These are phyloP conservation scores for Mungos mungo DNA, from an alignment of 2,113 vertebrate species.

Conservation along the genomic window DNA sequence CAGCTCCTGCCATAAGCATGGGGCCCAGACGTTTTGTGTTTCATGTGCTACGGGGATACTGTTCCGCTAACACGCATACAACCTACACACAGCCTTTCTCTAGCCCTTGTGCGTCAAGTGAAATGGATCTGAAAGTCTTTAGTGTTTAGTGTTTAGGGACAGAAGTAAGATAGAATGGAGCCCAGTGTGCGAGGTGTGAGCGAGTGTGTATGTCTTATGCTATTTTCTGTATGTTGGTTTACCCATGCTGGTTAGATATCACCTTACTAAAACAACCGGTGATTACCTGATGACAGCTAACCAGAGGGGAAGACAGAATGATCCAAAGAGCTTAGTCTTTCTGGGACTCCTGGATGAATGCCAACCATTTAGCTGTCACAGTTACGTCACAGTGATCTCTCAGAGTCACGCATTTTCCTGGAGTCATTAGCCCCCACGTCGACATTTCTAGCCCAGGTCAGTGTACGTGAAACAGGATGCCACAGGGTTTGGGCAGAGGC, in stretches of 20 bases:
- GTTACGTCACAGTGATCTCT: neutral
- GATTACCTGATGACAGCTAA: neutral
- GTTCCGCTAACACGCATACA: neutral
- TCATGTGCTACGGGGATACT: rapidly evolving
- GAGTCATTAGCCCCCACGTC: neutral
- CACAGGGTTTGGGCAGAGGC: neutral
- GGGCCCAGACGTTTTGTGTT: neutral
- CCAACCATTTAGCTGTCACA: neutral
- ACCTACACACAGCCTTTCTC: neutral
- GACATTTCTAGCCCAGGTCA: too few relatives aligned
- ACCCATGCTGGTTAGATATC: neutral
- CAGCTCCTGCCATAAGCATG: rapidly evolving
- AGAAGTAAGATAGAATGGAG: neutral
- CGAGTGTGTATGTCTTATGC: neutral
- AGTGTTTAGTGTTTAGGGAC: neutral
- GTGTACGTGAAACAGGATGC: neutral
- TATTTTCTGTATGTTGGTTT: neutral
- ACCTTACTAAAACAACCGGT: neutral
- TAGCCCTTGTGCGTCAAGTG: neutral
- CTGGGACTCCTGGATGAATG: neutral
- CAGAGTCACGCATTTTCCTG: neutral
- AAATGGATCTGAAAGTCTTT: neutral
- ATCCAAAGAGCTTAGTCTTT: neutral
- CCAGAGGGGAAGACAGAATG: neutral
- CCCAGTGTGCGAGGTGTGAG: neutral